phyloP scores from a whole-genome alignment of 2,113 vertebrate genomes.

The Podiceps cristatus region DNA sequence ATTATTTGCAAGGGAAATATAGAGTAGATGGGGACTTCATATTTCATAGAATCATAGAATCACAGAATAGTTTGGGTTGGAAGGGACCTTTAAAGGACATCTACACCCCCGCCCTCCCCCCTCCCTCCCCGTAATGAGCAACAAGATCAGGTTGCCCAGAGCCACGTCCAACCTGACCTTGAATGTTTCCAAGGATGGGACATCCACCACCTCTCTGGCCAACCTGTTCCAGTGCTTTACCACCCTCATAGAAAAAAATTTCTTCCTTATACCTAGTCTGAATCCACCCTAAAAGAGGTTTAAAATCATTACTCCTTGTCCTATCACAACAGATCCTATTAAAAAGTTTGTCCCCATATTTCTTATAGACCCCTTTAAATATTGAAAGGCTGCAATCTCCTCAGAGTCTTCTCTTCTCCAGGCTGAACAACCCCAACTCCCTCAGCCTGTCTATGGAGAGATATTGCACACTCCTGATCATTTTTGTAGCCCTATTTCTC shows the following conservation, averaged over 20 bases:
- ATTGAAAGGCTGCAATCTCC: accelerated
- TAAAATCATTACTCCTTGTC: not conserved
- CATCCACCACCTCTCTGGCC: not conserved
- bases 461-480: not conserved
- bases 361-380: not conserved
- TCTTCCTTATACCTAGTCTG: not conserved
- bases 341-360: not conserved
- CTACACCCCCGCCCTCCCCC: not conserved
- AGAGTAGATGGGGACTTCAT: not conserved
- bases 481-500: not conserved
- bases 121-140: accelerated
- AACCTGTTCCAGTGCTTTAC: not conserved
- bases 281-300: not conserved
- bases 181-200: not conserved
- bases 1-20: not conserved
- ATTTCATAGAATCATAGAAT: not conserved
- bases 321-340: accelerated
- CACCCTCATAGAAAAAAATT: not conserved
- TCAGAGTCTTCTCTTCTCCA: not conserved
- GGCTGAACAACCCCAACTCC: not conserved
- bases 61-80: not conserved
- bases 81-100: not conserved
- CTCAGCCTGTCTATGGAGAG: not conserved
- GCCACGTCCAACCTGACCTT: accelerated
- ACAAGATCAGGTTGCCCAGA: not conserved